Conservation (phyloP, 2,888 invertebrate species). For the Suillia variegata region DNA sequence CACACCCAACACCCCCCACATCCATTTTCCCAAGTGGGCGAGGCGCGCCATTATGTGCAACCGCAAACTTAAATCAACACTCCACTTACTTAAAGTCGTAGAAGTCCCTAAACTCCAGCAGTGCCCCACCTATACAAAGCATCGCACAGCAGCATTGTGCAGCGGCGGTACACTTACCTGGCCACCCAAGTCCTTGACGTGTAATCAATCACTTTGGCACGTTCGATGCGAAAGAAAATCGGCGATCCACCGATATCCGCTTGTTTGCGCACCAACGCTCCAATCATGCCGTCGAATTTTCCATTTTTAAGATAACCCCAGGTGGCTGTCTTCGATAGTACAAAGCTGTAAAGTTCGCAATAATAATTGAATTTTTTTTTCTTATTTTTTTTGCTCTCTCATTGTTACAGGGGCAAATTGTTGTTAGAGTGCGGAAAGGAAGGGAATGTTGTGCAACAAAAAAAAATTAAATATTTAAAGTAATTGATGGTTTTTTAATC, state of each 20-base stretch:
- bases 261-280: conserved; percentile 64
- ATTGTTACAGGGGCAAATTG: too few species aligned
- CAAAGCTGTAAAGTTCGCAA: conserved; percentile 39
- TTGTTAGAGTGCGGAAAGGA: conserved; percentile 6
- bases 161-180: too few species aligned
- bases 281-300: conserved; percentile 71
- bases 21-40: neutral
- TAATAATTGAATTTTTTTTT: conserved; percentile 28
- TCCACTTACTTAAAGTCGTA: conserved; percentile 5
- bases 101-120: neutral
- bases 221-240: conserved; percentile 67
- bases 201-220: conserved; percentile 65
- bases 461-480: conserved; percentile 5
- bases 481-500: neutral
- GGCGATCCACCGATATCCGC: conserved; percentile 73
- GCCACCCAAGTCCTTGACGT: conserved; percentile 61
- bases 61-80: conserved; percentile 9
- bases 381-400: too few species aligned
- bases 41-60: neutral
- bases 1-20: too few species aligned
- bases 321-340: conserved; percentile 61
- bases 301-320: conserved; percentile 69
- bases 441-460: neutral
- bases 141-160: too few species aligned
- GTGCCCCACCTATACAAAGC: too few species aligned